Percentiles rank a stretch among this genome's conserved stretches.
Evolutionary conservation across 2,888 invertebrate genomes (phyloP).

Genomic region (Synanthedon formicaeformis): DNA sequence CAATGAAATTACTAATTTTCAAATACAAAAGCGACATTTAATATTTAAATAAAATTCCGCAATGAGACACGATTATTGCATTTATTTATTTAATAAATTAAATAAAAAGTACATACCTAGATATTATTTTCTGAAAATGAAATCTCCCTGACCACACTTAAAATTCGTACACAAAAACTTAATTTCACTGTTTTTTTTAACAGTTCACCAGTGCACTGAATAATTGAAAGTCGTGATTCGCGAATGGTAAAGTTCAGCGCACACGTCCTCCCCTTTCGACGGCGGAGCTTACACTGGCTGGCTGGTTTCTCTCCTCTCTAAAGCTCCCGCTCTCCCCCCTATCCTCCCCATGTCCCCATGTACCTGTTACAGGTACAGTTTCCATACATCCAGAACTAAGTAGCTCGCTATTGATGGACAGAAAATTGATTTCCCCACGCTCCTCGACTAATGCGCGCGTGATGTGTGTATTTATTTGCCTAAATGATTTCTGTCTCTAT

Average conservation of each 20-base stretch:
- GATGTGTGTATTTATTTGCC: not conserved
- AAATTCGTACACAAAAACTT: not conserved
- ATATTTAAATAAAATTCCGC: no score
- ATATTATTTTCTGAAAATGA: not conserved
- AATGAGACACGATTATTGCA: no score
- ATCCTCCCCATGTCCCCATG: conserved; percentile 22
- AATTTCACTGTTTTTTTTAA: conserved; percentile 1
- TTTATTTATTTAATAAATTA: no score
- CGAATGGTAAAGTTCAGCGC: conserved; percentile 13
- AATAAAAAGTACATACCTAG: not conserved
- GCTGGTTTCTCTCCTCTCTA: conserved; percentile 9
- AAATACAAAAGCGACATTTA: no score
- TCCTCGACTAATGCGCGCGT: conserved; percentile 3
- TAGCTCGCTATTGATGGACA: conserved; percentile 62
- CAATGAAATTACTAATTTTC: no score
- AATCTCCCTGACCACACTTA: not conserved
- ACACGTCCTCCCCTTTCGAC: conserved; percentile 36
- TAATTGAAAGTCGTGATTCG: conserved; percentile 18
- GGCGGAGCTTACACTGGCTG: conserved; percentile 57
- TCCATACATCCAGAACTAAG: conserved; percentile 48
- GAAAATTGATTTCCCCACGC: conserved; percentile 50
- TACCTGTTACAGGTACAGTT: conserved; percentile 61
- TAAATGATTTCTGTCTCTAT: not conserved
- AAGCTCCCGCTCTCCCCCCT: conserved; percentile 38
- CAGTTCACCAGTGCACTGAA: conserved; percentile 2